Base-by-base conservation (phyloP, 2,113 vertebrate genomes). In the Protobothrops flavoviridis region DNA sequence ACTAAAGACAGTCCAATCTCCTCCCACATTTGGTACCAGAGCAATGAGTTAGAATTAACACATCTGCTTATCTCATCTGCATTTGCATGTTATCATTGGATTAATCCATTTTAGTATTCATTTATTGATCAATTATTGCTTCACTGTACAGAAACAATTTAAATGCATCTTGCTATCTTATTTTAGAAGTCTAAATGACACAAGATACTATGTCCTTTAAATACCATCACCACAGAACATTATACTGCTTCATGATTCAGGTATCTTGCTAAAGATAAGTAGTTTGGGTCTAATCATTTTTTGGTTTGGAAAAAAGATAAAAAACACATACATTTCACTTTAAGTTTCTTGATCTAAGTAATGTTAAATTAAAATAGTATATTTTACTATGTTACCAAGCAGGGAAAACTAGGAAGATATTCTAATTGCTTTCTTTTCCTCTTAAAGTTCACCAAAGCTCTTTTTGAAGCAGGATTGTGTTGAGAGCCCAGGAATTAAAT, bases 41-140 rank as follows among this genome's bases (percentile, higher is more conserved):
- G 53, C 43, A 91, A 45, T 91, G 39, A 69, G 50, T 33, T 61
- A 29, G 89, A 52, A 45, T 33, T 53, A 23, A 20, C 2, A 1
- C 13, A 29, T 1, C 48, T 20, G 10, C 52, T 85, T 86, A 24
- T 69, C 57, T 61, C 33, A 50, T 29, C 26, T 56, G 39, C 9
- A 26, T 56, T 87, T 87, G 55, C 55, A 91, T 23, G 7, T 53
- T 90, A 29, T 53, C 21, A 11, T 9, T 69, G 61, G 45, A 33
- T 50, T 53, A n/a, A 95, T 57, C 93, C 93, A 93, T 90, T 93
- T 69, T 24, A 43, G 5, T 91, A 12, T 92, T 59, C 87, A 11
- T 91, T n/a, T 33, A 92, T 57, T 85, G 93, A 81, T 43, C 74
- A 81, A 81, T 21, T 81, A 81, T 9, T 81, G 33, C 20, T 43